phyloP scores from a whole-genome alignment of 2,797 vertebrate genomes.

The Karalla daura region DNA sequence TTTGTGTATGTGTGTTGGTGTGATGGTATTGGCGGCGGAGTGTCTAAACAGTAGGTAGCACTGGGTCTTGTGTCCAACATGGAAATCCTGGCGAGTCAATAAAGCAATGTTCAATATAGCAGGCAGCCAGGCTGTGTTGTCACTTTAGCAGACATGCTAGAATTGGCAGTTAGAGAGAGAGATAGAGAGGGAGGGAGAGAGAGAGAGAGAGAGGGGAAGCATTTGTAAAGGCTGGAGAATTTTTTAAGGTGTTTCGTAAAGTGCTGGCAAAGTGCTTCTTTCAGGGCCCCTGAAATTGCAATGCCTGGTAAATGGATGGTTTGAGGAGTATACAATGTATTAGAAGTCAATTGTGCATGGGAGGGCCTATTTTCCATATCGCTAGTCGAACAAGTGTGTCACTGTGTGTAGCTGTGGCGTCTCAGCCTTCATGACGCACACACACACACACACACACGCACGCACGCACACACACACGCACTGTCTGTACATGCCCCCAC shows the following conservation, averaged over 20 bases:
- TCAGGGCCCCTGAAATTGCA: constrained; percentile 75
- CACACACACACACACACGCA: constrained; percentile 11
- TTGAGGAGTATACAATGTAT: constrained; percentile 78
- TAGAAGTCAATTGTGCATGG: constrained; percentile 82
- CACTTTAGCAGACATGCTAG: constrained; percentile 60
- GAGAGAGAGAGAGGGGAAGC: constrained; percentile 40
- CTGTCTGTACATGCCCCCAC: constrained; percentile 28
- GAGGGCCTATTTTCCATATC: constrained; percentile 77
- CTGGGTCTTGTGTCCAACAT: constrained; percentile 46
- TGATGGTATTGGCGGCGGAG: constrained; percentile 7
- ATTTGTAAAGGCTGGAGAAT: constrained; percentile 51
- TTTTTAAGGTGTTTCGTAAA: constrained; percentile 72
- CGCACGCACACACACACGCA: constrained; percentile 12
- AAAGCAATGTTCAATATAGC: constrained; percentile 53
- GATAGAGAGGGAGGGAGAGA: constrained; percentile 33
- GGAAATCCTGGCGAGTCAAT: constrained; percentile 61
- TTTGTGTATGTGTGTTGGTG: constrained; percentile 21
- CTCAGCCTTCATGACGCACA: constrained; percentile 16
- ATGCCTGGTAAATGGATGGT: constrained; percentile 76
- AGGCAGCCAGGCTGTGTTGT: constrained; percentile 41
- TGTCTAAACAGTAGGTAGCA: constrained; percentile 45
- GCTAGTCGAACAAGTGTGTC: constrained; percentile 67
- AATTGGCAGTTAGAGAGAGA: constrained; percentile 58
- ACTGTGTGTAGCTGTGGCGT: constrained; percentile 31
- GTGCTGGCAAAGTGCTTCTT: constrained; percentile 73